These are phyloP conservation scores for Psix sp. DNA, from an alignment of 1,140 invertebrate genomes.

Conservation along the genomic window DNA sequence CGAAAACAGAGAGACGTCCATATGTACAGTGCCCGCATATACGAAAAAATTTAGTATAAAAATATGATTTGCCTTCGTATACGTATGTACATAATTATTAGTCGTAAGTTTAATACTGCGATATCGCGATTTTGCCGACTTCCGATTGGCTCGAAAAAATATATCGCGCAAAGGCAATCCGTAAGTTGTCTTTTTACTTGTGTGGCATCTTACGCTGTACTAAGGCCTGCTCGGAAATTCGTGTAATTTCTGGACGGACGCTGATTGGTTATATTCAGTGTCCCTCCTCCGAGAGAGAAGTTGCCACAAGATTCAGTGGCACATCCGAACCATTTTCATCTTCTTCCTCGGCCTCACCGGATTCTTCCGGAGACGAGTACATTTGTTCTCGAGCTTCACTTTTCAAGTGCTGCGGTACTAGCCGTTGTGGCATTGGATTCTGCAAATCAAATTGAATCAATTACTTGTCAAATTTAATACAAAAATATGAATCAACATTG, in stretches of 20 bases:
- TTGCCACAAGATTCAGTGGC: slow-evolving; percentile 75
- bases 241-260: neutral
- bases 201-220: neutral
- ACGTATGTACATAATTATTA: slow-evolving; percentile 68
- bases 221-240: slow-evolving; percentile 52
- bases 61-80: slow-evolving; percentile 69
- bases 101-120: slow-evolving; percentile 71
- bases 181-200: too few species aligned
- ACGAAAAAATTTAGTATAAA: slow-evolving; percentile 77
- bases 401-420: slow-evolving; percentile 67
- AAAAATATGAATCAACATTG: too few species aligned
- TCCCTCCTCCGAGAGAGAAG: slow-evolving; percentile 73
- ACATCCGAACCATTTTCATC: slow-evolving; percentile 74
- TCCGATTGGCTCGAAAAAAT: slow-evolving; percentile 22
- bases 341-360: slow-evolving; percentile 66
- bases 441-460: slow-evolving; percentile 16
- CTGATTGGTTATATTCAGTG: slow-evolving; percentile 63
- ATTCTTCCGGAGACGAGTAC: slow-evolving; percentile 62
- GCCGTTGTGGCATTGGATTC: slow-evolving; percentile 50
- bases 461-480: neutral
- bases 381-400: slow-evolving; percentile 64
- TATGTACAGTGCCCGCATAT: slow-evolving; percentile 50
- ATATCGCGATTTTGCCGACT: slow-evolving; percentile 45
- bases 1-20: slow-evolving; percentile 23
- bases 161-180: too few species aligned